Evolutionary conservation across 2,113 vertebrate species (phyloP), one percentile per base, ranked within the genome.

Genomic region (Rhinogobius similis): DNA sequence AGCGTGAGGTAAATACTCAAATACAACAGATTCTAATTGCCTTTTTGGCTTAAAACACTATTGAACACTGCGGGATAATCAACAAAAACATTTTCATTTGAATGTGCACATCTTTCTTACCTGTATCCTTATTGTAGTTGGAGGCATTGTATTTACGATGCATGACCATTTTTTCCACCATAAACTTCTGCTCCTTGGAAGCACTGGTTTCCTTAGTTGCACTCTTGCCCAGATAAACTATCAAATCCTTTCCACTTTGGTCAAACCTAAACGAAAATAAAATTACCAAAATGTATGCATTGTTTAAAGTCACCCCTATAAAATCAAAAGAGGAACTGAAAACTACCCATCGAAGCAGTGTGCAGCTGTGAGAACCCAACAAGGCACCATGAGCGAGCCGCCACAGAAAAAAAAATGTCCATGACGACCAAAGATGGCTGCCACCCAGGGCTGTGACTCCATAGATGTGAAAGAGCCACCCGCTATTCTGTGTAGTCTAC

Each of bases 281-380:
- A 5, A 10, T 79, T 64, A 61, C n/a, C 39, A n/a, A 81, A 41
- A 41, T 41, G 39, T 1, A 41, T n/a, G 9, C 32, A 36, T 5
- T 36, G 32, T 36, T 36, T 36, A 24, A 80, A 26, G 32, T 14
- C 39, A 36, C 67, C 9, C n/a, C n/a, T n/a, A n/a, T 16, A 74
- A 52, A 82, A 66, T 71, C 23, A 77, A 10, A 23, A 20, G 66
- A 77, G 58, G 73, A 76, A 67, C 65, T 5, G 58, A 12, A 36
- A 32, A 61, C 38, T 85, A 94, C 93, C 68, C 50, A 0, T 72
- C n/a, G 14, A 99, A 96, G 67, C 98, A 99, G 76, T 99, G 98
- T 0, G 96, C 94, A 58, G 98, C 98, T 0, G 95, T 96, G 46
- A 95, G 87, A 50, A 98, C 94, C 98, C 97, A 99, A 87, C 96